These are phyloP conservation scores for Metacarcinus magister DNA, from an alignment of 2,888 invertebrate species.

Conservation along the genomic window DNA sequence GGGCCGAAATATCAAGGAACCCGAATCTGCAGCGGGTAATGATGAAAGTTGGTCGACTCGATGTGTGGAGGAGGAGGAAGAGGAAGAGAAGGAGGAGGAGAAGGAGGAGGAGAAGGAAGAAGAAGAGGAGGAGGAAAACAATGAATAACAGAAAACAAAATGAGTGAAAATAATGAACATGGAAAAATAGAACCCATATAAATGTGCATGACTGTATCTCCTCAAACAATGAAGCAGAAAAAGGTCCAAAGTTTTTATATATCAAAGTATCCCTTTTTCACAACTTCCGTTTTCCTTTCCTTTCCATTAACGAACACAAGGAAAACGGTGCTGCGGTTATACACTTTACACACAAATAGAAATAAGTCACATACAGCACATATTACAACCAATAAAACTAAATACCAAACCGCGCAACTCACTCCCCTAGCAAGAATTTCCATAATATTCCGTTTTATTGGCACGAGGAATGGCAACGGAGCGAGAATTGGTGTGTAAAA, in stretches of 20 bases:
- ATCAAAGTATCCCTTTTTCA: too few species aligned
- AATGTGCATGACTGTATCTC: too few species aligned
- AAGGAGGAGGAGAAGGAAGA: background rate
- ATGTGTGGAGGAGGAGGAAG: background rate
- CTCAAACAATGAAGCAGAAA: too few species aligned
- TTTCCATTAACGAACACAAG: too few species aligned
- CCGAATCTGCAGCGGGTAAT: conserved; percentile 26
- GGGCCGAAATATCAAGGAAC: conserved; percentile 14
- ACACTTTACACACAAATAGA: too few species aligned
- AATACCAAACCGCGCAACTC: background rate
- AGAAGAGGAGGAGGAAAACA: background rate
- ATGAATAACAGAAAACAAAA: background rate
- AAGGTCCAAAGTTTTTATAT: too few species aligned
- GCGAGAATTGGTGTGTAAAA: background rate
- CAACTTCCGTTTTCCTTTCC: too few species aligned
- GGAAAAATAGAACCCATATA: too few species aligned
- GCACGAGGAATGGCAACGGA: background rate
- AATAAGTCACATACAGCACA: too few species aligned
- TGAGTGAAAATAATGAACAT: too few species aligned
- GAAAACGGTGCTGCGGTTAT: too few species aligned
- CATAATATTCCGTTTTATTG: background rate
- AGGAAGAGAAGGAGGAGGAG: conserved; percentile 26
- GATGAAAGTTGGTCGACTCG: conserved; percentile 26
- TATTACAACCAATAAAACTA: too few species aligned
- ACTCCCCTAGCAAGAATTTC: background rate